phyloP scores from a whole-genome alignment of 2,888 invertebrate genomes.

The Oligia fasciuncula region DNA sequence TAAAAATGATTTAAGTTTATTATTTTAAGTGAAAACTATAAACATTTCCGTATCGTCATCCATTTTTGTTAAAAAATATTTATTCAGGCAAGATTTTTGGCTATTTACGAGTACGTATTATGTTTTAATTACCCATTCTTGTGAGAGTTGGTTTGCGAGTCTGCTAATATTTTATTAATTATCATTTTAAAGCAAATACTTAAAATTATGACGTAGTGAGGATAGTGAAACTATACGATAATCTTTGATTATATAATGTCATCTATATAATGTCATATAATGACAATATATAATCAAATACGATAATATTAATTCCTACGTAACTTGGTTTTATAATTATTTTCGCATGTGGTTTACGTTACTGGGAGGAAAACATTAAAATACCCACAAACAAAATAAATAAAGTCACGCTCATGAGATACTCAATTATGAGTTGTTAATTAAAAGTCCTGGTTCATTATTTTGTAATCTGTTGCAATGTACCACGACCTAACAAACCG shows the following conservation, averaged over 20 bases:
- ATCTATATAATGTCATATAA: no score
- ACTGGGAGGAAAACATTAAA: neutral
- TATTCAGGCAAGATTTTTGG: neutral
- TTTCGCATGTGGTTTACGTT: neutral
- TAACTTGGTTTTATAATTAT: neutral
- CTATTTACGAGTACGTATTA: neutral
- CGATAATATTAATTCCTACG: neutral
- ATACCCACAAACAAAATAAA: neutral
- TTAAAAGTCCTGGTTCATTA: neutral
- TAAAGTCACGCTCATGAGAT: neutral
- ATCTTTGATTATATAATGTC: neutral
- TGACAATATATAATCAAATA: no score
- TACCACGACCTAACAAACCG: neutral
- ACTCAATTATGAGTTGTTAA: neutral
- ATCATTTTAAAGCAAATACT: neutral
- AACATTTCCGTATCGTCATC: conserved; percentile 7
- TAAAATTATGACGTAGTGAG: neutral
- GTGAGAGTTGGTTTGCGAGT: conserved; percentile 26
- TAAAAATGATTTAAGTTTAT: neutral
- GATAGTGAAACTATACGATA: neutral
- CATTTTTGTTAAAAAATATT: conserved; percentile 2
- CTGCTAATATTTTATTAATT: neutral
- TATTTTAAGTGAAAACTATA: conserved; percentile 26
- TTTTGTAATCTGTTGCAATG: neutral
- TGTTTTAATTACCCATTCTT: conserved; percentile 14